phyloP scores from a whole-genome alignment of 2,888 invertebrate species.

The Temnothorax rugatulus region DNA sequence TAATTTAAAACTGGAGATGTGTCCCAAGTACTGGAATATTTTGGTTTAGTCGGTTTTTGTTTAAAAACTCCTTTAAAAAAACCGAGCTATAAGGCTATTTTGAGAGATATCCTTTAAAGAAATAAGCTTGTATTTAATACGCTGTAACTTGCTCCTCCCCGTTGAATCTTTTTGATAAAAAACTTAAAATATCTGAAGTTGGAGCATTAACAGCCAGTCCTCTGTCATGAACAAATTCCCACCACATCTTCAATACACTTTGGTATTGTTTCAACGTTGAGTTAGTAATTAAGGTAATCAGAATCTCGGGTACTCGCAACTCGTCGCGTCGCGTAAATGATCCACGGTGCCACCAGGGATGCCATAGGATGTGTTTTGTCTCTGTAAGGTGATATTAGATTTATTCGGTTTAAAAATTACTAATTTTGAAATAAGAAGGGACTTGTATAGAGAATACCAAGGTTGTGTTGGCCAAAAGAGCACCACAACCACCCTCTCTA shows the following conservation, averaged over 20 bases:
- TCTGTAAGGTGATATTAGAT: slow-evolving; percentile 64
- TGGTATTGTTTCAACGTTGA: not conserved
- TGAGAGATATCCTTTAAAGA: slow-evolving; percentile 51
- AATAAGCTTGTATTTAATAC: slow-evolving; percentile 58
- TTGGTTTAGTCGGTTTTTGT: slow-evolving; percentile 59
- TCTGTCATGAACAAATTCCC: not conserved
- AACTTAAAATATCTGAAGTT: slow-evolving; percentile 30
- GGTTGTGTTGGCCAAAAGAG: slow-evolving; percentile 61
- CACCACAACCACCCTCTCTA: slow-evolving; percentile 61
- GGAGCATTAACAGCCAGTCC: slow-evolving; percentile 4
- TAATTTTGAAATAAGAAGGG: slow-evolving; percentile 39
- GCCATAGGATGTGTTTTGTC: slow-evolving; percentile 60
- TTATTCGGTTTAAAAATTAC: slow-evolving; percentile 54
- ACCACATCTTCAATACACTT: not conserved
- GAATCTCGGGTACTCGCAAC: too few relatives aligned
- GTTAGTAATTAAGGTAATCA: not conserved
- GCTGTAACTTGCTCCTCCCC: slow-evolving; percentile 34
- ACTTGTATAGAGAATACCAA: slow-evolving; percentile 63
- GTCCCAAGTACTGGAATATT: slow-evolving; percentile 65
- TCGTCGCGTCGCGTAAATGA: too few relatives aligned
- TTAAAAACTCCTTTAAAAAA: slow-evolving; percentile 62
- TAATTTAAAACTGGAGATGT: slow-evolving; percentile 55
- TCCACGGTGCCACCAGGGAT: slow-evolving; percentile 63
- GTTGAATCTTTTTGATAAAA: slow-evolving; percentile 1
- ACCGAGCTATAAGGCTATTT: slow-evolving; percentile 52